phyloP scores from a whole-genome alignment of 2,113 vertebrate species.

The Willisornis vidua region DNA sequence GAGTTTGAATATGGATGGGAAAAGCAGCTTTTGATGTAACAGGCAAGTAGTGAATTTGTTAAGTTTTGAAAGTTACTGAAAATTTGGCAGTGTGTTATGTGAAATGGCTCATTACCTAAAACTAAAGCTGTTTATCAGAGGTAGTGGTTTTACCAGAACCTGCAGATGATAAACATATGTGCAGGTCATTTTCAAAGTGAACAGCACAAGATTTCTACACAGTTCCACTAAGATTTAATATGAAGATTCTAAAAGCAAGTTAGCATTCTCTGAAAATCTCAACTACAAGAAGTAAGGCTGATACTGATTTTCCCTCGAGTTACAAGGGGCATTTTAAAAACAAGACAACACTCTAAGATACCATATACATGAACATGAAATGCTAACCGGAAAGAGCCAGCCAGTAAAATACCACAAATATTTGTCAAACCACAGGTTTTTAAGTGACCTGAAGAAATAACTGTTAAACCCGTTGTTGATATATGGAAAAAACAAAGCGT shows the following conservation, averaged over 20 bases:
- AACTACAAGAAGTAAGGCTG: background rate
- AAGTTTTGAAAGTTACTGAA: background rate
- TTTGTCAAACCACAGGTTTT: background rate
- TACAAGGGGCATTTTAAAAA: background rate
- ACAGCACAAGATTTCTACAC: background rate
- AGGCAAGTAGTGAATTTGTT: background rate
- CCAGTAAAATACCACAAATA: background rate
- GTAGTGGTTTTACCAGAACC: background rate
- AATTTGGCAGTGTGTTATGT: background rate
- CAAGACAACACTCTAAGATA: fast-evolving
- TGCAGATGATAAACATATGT: background rate
- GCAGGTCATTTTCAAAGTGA: background rate
- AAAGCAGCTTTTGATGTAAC: background rate
- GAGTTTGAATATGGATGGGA: background rate
- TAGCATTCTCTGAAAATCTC: background rate
- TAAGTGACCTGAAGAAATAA: background rate
- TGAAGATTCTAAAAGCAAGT: background rate
- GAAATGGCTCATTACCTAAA: background rate
- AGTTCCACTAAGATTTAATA: background rate
- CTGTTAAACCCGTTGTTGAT: background rate
- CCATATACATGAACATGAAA: fast-evolving
- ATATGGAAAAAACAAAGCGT: background rate
- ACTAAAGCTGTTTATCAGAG: background rate
- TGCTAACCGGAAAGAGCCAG: background rate
- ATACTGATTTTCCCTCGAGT: background rate